Evolutionary conservation across 2,113 vertebrate genomes (phyloP).

Genomic region (Silurus asotus): DNA sequence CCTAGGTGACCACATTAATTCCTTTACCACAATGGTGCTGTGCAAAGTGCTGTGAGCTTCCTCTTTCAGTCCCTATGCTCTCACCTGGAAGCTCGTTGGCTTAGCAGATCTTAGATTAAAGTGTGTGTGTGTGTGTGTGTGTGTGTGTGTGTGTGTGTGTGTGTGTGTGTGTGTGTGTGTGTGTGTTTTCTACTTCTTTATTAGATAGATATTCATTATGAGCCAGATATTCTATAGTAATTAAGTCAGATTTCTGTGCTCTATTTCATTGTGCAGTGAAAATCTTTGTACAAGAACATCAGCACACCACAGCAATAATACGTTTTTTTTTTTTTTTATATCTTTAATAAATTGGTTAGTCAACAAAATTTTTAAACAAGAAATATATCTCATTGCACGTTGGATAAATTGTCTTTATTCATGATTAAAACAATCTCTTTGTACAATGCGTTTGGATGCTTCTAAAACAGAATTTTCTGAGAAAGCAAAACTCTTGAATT

Average conservation of each 20-base stretch:
- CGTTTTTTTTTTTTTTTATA: neutral
- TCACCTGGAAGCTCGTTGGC: conserved; percentile 13
- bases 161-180: neutral
- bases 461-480: conserved; percentile 28
- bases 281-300: neutral
- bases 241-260: neutral
- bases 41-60: conserved; percentile 14
- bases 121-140: neutral
- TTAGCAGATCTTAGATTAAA: neutral
- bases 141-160: neutral
- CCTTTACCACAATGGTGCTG: conserved; percentile 21
- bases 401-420: conserved; percentile 53
- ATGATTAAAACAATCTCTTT: conserved; percentile 33
- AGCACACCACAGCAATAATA: conserved; percentile 16
- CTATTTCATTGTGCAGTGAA: neutral
- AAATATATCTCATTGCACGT: conserved; percentile 52
- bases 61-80: conserved; percentile 22
- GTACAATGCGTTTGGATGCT: conserved; percentile 25
- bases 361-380: neutral
- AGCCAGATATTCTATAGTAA: neutral
- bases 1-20: conserved; percentile 55
- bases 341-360: neutral
- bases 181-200: neutral
- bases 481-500: conserved; percentile 57
- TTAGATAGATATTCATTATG: neutral